These are phyloP conservation scores for Ptychobarbus kaznakovi DNA, from an alignment of 2,797 vertebrate genomes.

Conservation along the genomic window DNA sequence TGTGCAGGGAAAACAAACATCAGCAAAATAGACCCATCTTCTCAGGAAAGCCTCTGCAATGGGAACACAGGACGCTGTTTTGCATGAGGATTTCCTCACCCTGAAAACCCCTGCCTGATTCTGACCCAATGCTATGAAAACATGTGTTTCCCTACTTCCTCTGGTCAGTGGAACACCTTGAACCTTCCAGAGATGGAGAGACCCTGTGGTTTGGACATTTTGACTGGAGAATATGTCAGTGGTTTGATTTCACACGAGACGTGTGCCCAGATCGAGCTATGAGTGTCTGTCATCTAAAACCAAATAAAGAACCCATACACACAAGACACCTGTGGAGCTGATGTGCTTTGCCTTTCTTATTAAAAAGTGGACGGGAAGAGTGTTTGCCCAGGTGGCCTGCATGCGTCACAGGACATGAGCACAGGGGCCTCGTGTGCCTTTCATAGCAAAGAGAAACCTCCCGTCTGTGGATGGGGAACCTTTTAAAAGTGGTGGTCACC, in stretches of 20 bases:
- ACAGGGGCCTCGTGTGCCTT: constrained; percentile 59
- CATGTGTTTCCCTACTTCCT: constrained; percentile 24
- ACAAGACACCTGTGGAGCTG: constrained; percentile 28
- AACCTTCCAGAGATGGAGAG: constrained; percentile 44
- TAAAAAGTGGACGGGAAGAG: constrained; percentile 32
- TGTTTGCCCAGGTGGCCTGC: constrained; percentile 76
- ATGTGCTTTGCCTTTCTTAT: constrained; percentile 49
- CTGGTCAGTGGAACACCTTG: constrained; percentile 33
- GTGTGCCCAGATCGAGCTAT: constrained; percentile 1
- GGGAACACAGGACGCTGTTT: background rate
- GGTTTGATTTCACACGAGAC: constrained; percentile 45
- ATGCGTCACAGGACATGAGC: constrained; percentile 67
- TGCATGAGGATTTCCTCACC: constrained; percentile 9
- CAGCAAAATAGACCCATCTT: constrained; percentile 7
- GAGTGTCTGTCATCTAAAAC: constrained; percentile 24
- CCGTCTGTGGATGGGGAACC: constrained; percentile 29
- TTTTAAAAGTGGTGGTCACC: constrained; percentile 54
- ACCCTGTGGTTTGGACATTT: constrained; percentile 35
- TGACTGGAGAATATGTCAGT: constrained; percentile 7
- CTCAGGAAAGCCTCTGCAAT: background rate
- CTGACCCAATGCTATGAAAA: constrained; percentile 7
- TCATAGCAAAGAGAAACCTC: constrained; percentile 67
- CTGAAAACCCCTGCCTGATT: constrained; percentile 16
- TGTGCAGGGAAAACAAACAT: constrained; percentile 3
- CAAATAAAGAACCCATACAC: constrained; percentile 57